Percentiles rank a stretch among this genome's conserved stretches.
phyloP scores from a whole-genome alignment of 2,797 vertebrate species.

The Diplodus puntazzo region DNA sequence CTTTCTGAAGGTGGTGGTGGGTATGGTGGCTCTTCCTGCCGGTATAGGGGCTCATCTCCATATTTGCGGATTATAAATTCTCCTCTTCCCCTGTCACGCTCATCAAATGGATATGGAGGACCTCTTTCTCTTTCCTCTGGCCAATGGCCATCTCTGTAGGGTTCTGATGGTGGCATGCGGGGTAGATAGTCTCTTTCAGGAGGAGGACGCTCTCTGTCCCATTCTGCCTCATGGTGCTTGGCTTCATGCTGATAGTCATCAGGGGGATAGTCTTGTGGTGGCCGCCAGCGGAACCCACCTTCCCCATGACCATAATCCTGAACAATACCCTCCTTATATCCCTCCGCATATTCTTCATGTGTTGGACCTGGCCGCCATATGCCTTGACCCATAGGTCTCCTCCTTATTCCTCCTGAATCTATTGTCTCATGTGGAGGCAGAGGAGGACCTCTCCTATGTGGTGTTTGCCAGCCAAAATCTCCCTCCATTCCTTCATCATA shows the following conservation, averaged over 20 bases:
- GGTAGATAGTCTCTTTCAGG: constrained; percentile 80
- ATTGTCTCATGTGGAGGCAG: constrained; percentile 84
- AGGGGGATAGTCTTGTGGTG: constrained; percentile 83
- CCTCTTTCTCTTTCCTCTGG: constrained; percentile 85
- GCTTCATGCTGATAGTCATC: constrained; percentile 84
- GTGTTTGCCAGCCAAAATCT: constrained; percentile 75
- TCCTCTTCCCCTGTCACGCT: constrained; percentile 87
- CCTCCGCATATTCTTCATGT: constrained; percentile 83
- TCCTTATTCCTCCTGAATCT: constrained; percentile 75
- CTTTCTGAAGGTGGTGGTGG: constrained; percentile 81
- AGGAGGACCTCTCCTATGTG: constrained; percentile 82
- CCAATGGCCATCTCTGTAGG: constrained; percentile 90
- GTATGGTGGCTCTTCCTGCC: constrained; percentile 83
- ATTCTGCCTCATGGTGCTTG: constrained; percentile 84
- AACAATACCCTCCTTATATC: constrained; percentile 73
- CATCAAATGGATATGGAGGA: constrained; percentile 86
- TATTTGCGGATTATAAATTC: constrained; percentile 89
- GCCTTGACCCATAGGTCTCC: constrained; percentile 77
- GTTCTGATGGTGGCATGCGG: constrained; percentile 86
- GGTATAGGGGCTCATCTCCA: constrained; percentile 86
- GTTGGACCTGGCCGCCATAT: constrained; percentile 77
- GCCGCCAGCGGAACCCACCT: constrained; percentile 85
- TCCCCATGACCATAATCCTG: constrained; percentile 80
- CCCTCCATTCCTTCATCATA: constrained; percentile 77
- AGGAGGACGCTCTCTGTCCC: constrained; percentile 86